A percentile compares a stretch with the other conserved stretches of the same genome.
These are phyloP conservation scores for Madoqua kirkii DNA, from an alignment of 2,113 vertebrate genomes.

Conservation along the genomic window DNA sequence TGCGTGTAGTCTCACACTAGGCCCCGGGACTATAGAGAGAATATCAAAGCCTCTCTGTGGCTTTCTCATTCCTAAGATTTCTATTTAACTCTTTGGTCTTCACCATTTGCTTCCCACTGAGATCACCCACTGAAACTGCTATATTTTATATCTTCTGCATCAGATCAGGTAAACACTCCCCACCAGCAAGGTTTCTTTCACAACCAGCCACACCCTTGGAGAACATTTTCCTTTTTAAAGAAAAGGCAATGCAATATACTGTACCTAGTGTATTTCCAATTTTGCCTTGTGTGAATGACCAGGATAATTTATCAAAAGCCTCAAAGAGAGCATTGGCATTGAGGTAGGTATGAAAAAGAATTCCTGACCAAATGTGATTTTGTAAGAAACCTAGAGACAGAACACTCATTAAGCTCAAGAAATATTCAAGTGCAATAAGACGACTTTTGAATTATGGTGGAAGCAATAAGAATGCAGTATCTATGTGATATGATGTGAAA, in stretches of 20 bases:
- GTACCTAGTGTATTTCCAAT: neutral
- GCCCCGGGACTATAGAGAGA: neutral
- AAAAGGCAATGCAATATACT: neutral
- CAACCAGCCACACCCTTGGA: neutral
- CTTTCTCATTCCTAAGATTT: neutral
- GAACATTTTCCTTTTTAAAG: neutral
- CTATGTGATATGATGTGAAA: neutral
- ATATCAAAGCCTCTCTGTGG: neutral
- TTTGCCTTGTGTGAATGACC: neutral
- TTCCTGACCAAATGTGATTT: neutral
- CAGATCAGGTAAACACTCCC: neutral
- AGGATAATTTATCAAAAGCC: neutral
- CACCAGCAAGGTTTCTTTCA: neutral
- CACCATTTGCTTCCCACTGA: neutral
- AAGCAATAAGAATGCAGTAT: neutral
- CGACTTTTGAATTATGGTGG: neutral
- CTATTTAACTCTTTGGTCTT: neutral
- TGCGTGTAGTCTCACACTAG: neutral
- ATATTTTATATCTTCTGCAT: neutral
- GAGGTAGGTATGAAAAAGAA: neutral
- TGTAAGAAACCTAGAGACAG: neutral
- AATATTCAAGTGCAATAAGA: neutral
- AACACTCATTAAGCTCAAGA: neutral
- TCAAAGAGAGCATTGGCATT: neutral
- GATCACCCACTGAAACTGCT: neutral